Percentiles rank a stretch among this genome's conserved stretches.
phyloP scores from a whole-genome alignment of 2,113 vertebrate genomes.

The Cottus gobio region DNA sequence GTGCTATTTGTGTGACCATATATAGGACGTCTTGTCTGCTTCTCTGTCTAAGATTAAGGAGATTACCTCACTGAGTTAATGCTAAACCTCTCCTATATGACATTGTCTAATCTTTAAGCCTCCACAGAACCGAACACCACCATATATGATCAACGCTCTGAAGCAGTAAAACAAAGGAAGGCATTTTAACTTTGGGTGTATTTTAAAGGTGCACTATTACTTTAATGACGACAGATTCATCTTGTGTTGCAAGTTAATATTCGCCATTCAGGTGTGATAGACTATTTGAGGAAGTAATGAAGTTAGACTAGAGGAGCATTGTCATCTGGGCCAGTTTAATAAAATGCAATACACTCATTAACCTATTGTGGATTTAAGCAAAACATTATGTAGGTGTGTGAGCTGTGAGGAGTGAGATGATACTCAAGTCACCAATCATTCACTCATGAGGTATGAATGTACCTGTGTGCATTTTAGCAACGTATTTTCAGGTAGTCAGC shows the following conservation, averaged over 20 bases:
- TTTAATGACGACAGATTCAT: neutral
- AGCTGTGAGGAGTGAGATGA: neutral
- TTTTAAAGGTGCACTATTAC: neutral
- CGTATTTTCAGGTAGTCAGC: slow-evolving; percentile 27
- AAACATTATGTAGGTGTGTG: neutral
- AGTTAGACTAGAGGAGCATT: neutral
- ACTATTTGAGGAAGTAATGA: neutral
- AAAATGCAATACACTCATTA: neutral
- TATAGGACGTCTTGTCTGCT: slow-evolving; percentile 4
- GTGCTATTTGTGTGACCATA: slow-evolving; percentile 11
- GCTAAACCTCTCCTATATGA: slow-evolving; percentile 63
- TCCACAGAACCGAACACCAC: slow-evolving; percentile 48
- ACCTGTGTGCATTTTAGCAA: slow-evolving; percentile 33
- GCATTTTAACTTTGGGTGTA: neutral
- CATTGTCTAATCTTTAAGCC: slow-evolving; percentile 76
- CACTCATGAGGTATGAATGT: slow-evolving; percentile 26
- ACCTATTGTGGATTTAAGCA: neutral
- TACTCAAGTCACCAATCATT: slow-evolving; percentile 10
- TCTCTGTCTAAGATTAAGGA: slow-evolving; percentile 32
- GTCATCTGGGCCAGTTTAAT: too few relatives aligned
- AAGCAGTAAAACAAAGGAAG: slow-evolving; percentile 37
- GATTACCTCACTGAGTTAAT: slow-evolving; percentile 70
- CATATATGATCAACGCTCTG: slow-evolving; percentile 28
- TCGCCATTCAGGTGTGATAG: neutral
- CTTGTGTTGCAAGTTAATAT: neutral